Evolutionary conservation across 2,113 vertebrate genomes (phyloP).

Genomic region (Actinemys pallida): DNA sequence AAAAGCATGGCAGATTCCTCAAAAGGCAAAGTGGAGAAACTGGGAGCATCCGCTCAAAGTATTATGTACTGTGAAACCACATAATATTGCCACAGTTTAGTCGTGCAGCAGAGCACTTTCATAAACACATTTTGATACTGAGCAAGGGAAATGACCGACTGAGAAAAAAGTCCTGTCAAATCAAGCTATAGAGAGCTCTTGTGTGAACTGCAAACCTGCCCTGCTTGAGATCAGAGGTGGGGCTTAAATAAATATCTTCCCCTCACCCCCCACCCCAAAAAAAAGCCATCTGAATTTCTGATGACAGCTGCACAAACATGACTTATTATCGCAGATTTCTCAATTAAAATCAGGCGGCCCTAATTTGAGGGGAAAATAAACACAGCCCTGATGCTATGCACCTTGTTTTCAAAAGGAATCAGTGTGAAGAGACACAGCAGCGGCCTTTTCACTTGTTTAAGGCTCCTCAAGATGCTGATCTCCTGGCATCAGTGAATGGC

Average conservation of each 20-base stretch:
- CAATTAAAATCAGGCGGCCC: slow-evolving; percentile 69
- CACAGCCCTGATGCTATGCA: slow-evolving; percentile 47
- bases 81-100: not conserved
- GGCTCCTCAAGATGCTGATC: not conserved
- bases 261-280: not conserved
- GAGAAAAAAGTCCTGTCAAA: not conserved
- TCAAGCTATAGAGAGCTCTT: not conserved
- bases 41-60: not conserved
- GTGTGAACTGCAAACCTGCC: not conserved
- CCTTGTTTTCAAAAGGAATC: slow-evolving; percentile 71
- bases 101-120: not conserved
- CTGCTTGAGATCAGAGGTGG: not conserved
- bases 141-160: not conserved
- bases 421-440: slow-evolving; percentile 68
- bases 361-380: slow-evolving; percentile 74
- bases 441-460: not conserved
- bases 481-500: not conserved
- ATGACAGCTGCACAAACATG: slow-evolving; percentile 65
- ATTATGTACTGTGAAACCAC: not conserved
- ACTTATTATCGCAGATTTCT: slow-evolving; percentile 64
- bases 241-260: not conserved
- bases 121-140: not conserved
- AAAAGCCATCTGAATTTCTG: slow-evolving; percentile 11
- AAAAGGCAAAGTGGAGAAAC: not conserved
- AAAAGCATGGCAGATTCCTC: not conserved